These are phyloP conservation scores for Rhinatrema bivittatum DNA, from an alignment of 2,797 vertebrate species.

Conservation along the genomic window DNA sequence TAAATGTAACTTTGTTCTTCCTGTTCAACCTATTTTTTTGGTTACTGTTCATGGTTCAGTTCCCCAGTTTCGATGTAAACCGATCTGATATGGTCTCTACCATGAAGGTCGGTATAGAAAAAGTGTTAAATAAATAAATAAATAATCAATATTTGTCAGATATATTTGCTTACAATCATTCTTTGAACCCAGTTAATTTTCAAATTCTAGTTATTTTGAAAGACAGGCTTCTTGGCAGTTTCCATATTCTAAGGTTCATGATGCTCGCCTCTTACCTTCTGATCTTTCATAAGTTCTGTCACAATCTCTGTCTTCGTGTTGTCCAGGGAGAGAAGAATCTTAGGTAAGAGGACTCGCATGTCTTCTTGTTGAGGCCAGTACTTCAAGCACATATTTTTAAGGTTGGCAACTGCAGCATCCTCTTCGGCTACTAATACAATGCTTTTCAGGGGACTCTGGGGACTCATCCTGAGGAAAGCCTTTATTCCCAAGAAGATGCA, in stretches of 20 bases:
- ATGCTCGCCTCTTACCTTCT: constrained; percentile 6
- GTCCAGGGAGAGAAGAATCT: background rate
- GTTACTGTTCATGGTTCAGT: too few species aligned
- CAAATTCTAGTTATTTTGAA: background rate
- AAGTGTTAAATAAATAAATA: too few species aligned
- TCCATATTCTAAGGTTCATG: background rate
- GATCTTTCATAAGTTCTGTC: background rate
- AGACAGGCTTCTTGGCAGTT: background rate
- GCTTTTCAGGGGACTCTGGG: background rate
- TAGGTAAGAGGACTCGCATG: background rate
- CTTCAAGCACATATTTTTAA: background rate
- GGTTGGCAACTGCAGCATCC: fast-evolving
- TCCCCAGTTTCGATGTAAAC: too few species aligned
- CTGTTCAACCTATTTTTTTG: too few species aligned
- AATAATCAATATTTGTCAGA: too few species aligned
- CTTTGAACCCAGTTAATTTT: background rate
- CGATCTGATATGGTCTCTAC: too few species aligned
- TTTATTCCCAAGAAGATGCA: background rate
- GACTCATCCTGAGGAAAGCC: background rate
- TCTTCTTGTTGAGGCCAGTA: background rate
- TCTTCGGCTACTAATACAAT: background rate
- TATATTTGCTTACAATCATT: background rate
- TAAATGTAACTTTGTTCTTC: too few species aligned
- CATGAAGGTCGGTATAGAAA: too few species aligned
- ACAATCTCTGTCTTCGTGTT: background rate